These are phyloP conservation scores for Girardinichthys multiradiatus DNA, from an alignment of 2,113 vertebrate species.

Conservation along the genomic window DNA sequence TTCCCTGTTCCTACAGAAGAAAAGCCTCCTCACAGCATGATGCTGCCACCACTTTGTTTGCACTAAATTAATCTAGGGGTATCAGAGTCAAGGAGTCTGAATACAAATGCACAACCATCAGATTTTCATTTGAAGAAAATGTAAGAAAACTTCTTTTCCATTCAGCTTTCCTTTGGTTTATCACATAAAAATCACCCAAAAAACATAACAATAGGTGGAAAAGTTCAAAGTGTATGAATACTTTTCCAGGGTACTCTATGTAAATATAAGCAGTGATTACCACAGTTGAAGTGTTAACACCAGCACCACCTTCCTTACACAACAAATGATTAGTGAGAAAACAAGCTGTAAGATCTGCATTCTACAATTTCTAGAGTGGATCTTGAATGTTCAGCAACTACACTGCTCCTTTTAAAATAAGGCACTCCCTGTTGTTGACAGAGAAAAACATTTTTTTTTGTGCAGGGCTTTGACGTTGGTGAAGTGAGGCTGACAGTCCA, in stretches of 20 bases:
- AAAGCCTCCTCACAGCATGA: too few species aligned
- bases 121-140: not conserved
- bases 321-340: conserved; percentile 59
- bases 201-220: too few species aligned
- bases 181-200: not conserved
- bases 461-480: conserved; percentile 72
- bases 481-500: conserved; percentile 87
- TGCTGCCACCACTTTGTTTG: too few species aligned
- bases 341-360: conserved; percentile 62
- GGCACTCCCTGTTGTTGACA: conserved; percentile 67
- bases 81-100: not conserved
- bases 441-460: conserved; percentile 73
- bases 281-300: conserved; percentile 59
- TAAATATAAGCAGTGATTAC: conserved; percentile 44
- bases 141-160: too few species aligned
- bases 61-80: not conserved
- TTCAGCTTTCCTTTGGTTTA: not conserved
- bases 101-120: not conserved
- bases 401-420: conserved; percentile 57
- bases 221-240: not conserved
- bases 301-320: conserved; percentile 58
- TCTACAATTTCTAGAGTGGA: conserved; percentile 53
- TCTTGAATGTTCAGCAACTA: conserved; percentile 70
- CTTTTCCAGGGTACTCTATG: not conserved
- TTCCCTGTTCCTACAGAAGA: too few species aligned